Percentiles rank a stretch among this genome's conserved stretches.
These are phyloP conservation scores for Episyrphus balteatus DNA, from an alignment of 1,140 invertebrate genomes.

Conservation along the genomic window DNA sequence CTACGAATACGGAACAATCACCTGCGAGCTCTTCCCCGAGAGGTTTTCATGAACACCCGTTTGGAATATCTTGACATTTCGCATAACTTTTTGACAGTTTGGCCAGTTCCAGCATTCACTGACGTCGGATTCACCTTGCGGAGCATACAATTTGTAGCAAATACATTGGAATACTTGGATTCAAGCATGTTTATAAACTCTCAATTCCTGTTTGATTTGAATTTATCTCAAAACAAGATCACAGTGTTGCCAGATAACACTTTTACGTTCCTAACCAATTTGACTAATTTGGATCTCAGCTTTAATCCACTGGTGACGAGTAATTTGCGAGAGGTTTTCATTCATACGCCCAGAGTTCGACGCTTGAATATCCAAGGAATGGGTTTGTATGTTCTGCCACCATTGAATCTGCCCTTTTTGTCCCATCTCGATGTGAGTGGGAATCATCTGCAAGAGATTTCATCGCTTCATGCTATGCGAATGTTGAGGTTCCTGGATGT, in stretches of 20 bases:
- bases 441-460: constrained; percentile 32
- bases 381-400: constrained; percentile 60
- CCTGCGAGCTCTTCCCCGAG: constrained; percentile 60
- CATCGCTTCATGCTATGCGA: constrained; percentile 43
- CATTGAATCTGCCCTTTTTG: constrained; percentile 60
- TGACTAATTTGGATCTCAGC: constrained; percentile 68
- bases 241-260: constrained; percentile 80
- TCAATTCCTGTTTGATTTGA: constrained; percentile 63
- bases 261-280: constrained; percentile 66
- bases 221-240: constrained; percentile 68
- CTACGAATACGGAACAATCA: constrained; percentile 66
- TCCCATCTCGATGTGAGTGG: constrained; percentile 35
- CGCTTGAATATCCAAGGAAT: constrained; percentile 62
- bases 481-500: constrained; percentile 50
- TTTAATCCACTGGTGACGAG: constrained; percentile 66
- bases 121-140: constrained; percentile 65
- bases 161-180: constrained; percentile 77
- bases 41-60: constrained; percentile 68
- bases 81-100: constrained; percentile 63
- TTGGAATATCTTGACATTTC: constrained; percentile 71
- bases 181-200: constrained; percentile 75
- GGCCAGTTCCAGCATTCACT: constrained; percentile 57
- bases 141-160: constrained; percentile 64
- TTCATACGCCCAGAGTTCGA: constrained; percentile 69
- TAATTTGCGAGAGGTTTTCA: constrained; percentile 82